These are phyloP conservation scores for Tetraneura akinire DNA, from an alignment of 1,140 invertebrate species.

Conservation along the genomic window DNA sequence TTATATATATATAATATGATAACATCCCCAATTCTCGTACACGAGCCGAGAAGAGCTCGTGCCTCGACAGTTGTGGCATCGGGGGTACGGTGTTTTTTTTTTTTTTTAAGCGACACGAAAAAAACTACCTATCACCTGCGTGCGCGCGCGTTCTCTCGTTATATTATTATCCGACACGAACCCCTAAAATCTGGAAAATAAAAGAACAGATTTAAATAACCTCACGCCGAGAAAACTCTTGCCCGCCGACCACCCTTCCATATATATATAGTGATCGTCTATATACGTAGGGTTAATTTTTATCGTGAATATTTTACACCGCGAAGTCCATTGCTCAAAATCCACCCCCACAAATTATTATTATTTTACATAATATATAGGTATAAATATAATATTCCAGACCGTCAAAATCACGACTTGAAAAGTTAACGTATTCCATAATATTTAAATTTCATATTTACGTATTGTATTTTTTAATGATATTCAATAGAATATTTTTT, in stretches of 20 bases:
- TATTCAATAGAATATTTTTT: too few species aligned
- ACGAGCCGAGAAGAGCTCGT: conserved; percentile 32
- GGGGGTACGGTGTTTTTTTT: conserved; percentile 24
- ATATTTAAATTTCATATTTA: too few species aligned
- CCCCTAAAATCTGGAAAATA: conserved; percentile 32
- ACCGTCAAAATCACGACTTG: too few species aligned
- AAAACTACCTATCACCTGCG: conserved; percentile 34
- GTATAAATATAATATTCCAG: too few species aligned
- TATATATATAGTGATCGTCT: background rate
- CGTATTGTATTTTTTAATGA: too few species aligned
- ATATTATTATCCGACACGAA: background rate
- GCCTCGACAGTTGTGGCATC: conserved; percentile 26
- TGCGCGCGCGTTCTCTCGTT: background rate
- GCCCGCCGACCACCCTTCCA: background rate
- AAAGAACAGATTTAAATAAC: conserved; percentile 28
- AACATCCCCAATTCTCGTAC: conserved; percentile 33
- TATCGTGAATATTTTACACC: too few species aligned
- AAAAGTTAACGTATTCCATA: too few species aligned
- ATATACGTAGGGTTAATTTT: too few species aligned
- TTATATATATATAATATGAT: background rate
- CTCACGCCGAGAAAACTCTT: background rate
- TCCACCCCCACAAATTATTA: too few species aligned
- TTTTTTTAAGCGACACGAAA: conserved; percentile 19
- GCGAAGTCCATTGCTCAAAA: too few species aligned
- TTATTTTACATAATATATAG: too few species aligned